phyloP scores from a whole-genome alignment of 1,140 invertebrate genomes.

The Saccostrea glomerata region DNA sequence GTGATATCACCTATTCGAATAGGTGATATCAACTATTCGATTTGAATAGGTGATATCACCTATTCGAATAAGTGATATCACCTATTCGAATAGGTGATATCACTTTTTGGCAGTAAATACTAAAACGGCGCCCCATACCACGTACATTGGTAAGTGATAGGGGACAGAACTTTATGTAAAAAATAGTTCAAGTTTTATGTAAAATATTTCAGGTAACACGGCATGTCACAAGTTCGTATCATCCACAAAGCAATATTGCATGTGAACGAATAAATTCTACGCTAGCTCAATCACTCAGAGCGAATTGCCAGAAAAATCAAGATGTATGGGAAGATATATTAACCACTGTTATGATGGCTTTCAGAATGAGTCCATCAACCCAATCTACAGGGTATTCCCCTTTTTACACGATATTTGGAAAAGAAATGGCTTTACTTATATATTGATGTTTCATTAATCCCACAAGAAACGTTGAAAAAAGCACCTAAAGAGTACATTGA shows the following conservation, averaged over 20 bases:
- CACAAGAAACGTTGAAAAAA: background rate
- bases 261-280: constrained; percentile 36
- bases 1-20: too few relatives aligned
- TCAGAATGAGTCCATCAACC: constrained; percentile 27
- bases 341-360: too few relatives aligned
- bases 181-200: constrained; percentile 46
- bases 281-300: background rate
- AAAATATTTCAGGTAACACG: constrained; percentile 40
- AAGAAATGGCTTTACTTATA: constrained; percentile 47
- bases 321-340: background rate
- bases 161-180: constrained; percentile 54
- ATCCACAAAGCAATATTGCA: constrained; percentile 41
- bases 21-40: too few relatives aligned
- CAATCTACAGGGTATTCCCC: constrained; percentile 43
- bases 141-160: constrained; percentile 48
- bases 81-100: too few relatives aligned
- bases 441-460: constrained; percentile 35
- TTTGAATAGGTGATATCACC: too few relatives aligned
- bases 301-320: constrained; percentile 32
- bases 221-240: constrained; percentile 29
- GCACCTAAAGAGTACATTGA: background rate
- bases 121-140: too few relatives aligned
- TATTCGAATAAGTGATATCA: too few relatives aligned
- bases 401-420: constrained; percentile 41
- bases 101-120: too few relatives aligned